Evolutionary conservation across 2,888 invertebrate species (phyloP).

Genomic region (Scaptomyza reducta): DNA sequence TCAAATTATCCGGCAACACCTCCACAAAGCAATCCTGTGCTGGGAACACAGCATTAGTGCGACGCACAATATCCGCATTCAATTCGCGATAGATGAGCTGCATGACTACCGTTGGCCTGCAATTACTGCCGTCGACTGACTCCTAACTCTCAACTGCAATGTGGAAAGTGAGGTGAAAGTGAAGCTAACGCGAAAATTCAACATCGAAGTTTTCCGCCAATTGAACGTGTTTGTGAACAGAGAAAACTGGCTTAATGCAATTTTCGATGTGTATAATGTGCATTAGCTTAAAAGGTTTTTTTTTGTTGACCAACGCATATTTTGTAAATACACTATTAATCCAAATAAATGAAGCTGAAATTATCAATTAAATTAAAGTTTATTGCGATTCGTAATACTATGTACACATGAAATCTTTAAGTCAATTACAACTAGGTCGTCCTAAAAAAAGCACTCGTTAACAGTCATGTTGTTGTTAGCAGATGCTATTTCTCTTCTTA

Average conservation of each 20-base stretch:
- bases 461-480: conserved; percentile 20
- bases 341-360: too few species aligned
- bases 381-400: conserved; percentile 76
- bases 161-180: conserved; percentile 72
- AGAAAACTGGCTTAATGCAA: conserved; percentile 38
- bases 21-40: conserved; percentile 89
- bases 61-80: conserved; percentile 86
- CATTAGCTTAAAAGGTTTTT: conserved; percentile 7
- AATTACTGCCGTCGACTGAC: conserved; percentile 42
- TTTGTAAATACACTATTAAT: too few species aligned
- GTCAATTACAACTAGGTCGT: conserved; percentile 61
- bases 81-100: conserved; percentile 86
- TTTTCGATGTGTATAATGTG: conserved; percentile 26
- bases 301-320: not conserved
- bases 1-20: conserved; percentile 89
- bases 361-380: conserved; percentile 49
- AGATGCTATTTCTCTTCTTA: not conserved
- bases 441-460: conserved; percentile 60
- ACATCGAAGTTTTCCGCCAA: conserved; percentile 44
- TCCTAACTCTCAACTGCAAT: conserved; percentile 12
- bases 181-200: conserved; percentile 39
- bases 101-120: conserved; percentile 55
- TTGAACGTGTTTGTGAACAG: conserved; percentile 48
- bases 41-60: conserved; percentile 89
- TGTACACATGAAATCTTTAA: conserved; percentile 66